Evolutionary conservation across 37 sponge, comb jelly and placozoan species (phyloP), one percentile per base, ranked within the genome.

Genomic region (Axinella damicornis): DNA sequence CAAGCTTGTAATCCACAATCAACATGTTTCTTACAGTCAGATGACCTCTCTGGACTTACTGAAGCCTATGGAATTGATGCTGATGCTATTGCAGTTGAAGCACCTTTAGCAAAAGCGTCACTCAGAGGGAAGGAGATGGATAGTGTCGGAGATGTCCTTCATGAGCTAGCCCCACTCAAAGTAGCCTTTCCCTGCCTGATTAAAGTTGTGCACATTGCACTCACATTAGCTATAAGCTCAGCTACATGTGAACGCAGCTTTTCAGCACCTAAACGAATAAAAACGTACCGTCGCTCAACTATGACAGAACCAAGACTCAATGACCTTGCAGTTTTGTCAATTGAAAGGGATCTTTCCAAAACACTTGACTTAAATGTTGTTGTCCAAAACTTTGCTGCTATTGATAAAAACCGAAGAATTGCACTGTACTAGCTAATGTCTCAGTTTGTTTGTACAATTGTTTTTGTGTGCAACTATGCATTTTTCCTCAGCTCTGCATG

Each of bases 211-310:
- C 64, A 62, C 28, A 62, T 62, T 62, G 64, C 64, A 62, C 64
- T 62, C 34, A 36, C 71, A 25, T 35, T 69, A 35, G 61, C 62
- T 60, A 64, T 84, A 18, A 84, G 66, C 53, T 53, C 76, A 64
- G 85, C 85, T 40, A 53, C 32, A 75, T 85, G 85, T 76, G 77
- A 85, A 59, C 14, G 77, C 6, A 65, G 71, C 28, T 85, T 85
- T 54, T 85, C 85, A 63, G 65, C 85, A 22, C 69, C 75, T 38
- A 85, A 85, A 75, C 62, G 40, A 25, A 85, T 75, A 4, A 76
- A 76, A 25, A 76, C 60, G 9, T 76, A 58, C 30, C 74, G 52
- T 37, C 55, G 74, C 5, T 46, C 58, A n/a, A 57, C 77, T 5
- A 76, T 76, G 77, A 30, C 31, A 55, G 77, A 76, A 30, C 15